Conservation (phyloP, 2,888 invertebrate species). For the Temnothorax rugatulus region DNA sequence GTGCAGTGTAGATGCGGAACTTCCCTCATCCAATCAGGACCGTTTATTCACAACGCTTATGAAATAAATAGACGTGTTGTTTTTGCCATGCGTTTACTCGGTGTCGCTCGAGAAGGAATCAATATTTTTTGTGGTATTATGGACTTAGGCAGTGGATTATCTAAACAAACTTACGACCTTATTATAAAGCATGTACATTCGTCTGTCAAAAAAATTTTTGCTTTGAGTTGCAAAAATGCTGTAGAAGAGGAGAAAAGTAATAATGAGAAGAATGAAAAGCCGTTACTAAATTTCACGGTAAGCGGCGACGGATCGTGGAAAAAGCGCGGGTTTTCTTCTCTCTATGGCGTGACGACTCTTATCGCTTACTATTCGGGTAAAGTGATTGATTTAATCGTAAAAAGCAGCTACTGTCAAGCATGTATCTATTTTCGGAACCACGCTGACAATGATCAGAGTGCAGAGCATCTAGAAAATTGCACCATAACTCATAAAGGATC, state of each 20-base stretch:
- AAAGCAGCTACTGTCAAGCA: constrained; percentile 1
- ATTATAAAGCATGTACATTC: not conserved
- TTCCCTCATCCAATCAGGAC: not conserved
- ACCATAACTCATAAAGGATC: not conserved
- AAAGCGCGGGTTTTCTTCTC: not conserved
- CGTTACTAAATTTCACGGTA: not conserved
- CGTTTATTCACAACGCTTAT: not conserved
- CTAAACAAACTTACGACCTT: not conserved
- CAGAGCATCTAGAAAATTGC: not conserved
- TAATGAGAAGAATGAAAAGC: not conserved
- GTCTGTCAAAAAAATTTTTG: not conserved
- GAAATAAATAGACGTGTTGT: not conserved
- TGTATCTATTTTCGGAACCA: not conserved
- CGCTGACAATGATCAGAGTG: not conserved
- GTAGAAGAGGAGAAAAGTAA: not conserved
- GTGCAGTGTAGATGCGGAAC: not conserved
- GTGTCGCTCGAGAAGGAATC: too few relatives aligned
- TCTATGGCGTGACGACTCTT: not conserved
- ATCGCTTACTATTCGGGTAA: not conserved
- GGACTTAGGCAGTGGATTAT: not conserved
- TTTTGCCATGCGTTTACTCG: too few relatives aligned
- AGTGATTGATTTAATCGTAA: not conserved
- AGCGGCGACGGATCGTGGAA: not conserved
- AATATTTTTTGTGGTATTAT: too few relatives aligned
- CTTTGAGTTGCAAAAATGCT: not conserved